Percentiles rank a stretch among this genome's conserved stretches.
These are phyloP conservation scores for Trissolcus brochymenae DNA, from an alignment of 2,888 invertebrate genomes.

Conservation along the genomic window DNA sequence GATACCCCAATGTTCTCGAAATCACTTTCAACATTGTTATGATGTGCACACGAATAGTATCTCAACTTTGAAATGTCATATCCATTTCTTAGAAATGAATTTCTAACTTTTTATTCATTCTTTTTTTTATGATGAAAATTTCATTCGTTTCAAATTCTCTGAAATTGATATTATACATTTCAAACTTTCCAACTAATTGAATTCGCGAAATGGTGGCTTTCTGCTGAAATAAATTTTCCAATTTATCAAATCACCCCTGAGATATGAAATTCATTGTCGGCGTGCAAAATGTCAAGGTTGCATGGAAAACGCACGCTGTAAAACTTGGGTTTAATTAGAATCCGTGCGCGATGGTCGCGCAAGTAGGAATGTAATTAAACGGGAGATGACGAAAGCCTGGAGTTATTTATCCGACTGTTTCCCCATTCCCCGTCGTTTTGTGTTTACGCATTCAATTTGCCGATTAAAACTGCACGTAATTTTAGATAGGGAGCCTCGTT, in stretches of 20 bases:
- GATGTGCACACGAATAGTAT: no score
- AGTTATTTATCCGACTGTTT: conserved; percentile 53
- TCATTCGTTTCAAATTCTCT: no score
- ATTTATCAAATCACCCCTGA: neutral
- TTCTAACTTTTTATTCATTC: no score
- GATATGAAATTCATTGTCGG: conserved; percentile 49
- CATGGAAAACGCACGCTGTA: conserved; percentile 23
- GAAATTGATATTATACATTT: no score
- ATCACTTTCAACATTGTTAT: no score
- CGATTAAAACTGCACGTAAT: conserved; percentile 43
- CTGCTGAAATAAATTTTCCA: neutral
- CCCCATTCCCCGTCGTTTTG: conserved; percentile 47
- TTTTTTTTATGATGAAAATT: no score
- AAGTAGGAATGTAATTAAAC: conserved; percentile 53
- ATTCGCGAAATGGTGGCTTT: neutral
- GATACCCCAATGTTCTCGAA: no score
- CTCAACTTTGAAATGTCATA: no score
- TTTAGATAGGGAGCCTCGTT: conserved; percentile 17
- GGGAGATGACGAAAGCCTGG: conserved; percentile 55
- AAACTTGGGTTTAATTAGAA: conserved; percentile 51
- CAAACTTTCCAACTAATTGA: no score
- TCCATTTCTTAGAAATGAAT: no score
- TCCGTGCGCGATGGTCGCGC: conserved; percentile 41
- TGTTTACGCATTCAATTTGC: conserved; percentile 34
- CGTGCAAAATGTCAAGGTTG: conserved; percentile 54